Evolutionary conservation across 2,797 vertebrate genomes (phyloP).

Genomic region (Otolemur crassicaudatus): DNA sequence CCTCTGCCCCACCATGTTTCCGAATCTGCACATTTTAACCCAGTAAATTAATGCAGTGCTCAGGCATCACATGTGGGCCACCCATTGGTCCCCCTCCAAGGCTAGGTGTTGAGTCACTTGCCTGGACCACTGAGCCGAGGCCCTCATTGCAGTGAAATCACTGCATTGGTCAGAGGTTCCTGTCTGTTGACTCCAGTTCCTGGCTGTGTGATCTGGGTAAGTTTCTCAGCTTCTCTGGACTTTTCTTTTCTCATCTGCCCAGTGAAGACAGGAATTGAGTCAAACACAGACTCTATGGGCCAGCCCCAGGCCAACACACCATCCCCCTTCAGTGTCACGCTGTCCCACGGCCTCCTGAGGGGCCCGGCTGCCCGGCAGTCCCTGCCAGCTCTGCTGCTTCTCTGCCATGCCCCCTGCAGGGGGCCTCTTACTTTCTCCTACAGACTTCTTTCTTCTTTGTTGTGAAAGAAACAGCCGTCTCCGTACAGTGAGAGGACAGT

Average conservation of each 20-base stretch:
- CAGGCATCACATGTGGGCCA: not conserved
- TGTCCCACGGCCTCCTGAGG: not conserved
- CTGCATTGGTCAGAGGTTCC: not conserved
- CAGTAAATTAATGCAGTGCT: not conserved
- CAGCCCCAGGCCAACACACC: not conserved
- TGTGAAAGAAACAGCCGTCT: not conserved
- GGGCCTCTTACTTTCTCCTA: not conserved
- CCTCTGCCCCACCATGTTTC: not conserved
- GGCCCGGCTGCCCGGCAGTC: no score
- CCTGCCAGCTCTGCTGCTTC: fast-evolving
- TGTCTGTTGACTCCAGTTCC: not conserved
- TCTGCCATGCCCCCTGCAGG: not conserved
- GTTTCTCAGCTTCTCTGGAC: not conserved
- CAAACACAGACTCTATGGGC: not conserved
- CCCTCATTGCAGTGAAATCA: not conserved
- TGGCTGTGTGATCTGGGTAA: not conserved
- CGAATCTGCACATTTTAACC: not conserved
- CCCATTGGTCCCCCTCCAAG: not conserved
- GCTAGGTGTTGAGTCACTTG: not conserved
- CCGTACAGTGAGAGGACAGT: not conserved
- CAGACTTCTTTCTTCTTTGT: not conserved
- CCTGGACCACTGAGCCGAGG: not conserved
- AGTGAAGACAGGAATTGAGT: not conserved
- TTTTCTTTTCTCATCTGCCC: not conserved
- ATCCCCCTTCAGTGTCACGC: not conserved